Evolutionary conservation across 2,888 invertebrate species (phyloP), one percentile per base, ranked within the genome.

Genomic region (Siphlonurus alternatus): DNA sequence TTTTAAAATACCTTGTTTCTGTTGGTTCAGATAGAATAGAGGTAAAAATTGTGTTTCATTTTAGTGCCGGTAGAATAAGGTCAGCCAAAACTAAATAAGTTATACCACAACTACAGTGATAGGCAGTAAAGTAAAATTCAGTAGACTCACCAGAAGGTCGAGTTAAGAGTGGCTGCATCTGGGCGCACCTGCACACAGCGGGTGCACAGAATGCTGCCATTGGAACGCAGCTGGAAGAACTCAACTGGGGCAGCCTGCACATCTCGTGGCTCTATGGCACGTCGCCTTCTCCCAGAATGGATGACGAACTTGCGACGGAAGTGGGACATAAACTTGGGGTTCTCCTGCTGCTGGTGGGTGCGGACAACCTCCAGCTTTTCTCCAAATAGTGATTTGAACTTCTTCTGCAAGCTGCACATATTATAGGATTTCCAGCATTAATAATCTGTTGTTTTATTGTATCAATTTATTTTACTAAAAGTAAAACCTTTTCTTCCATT

Each of bases 281-380:
- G 23, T 2, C 59, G 59, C n/a, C 64, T 79, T 75, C 89, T 91
- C 61, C 94, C 95, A 67, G 86, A 86, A 69, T 89, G 89, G 66
- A 99, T 95, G 54, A 98, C 86, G 77, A 99, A 97, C 74, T 93
- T 88, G 66, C 88, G 79, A 72, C 94, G 92, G 77, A 99, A 99
- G 76, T 99, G 98, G 1, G 98, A 90, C 83, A 99, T 86, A 73
- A 99, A 99, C 77, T 95, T 98, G 67, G 96, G 83, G 76, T 95
- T 97, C 77, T 99, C 99, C 76, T 99, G 98, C 74, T 99, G 99
- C 76, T 97, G 98, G 74, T 97, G 93, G 18, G 95, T 97, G 62
- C 97, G 80, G 1, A 98, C 90, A 0, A 96, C 97, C 77, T 98
- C 98, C 70, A 94, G 76, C 72, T 93, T 92, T 72, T 93, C 91